A percentile compares a stretch with the other conserved stretches of the same genome.
Conservation (phyloP, 1,140 invertebrate species). For the Listronotus bonariensis region DNA sequence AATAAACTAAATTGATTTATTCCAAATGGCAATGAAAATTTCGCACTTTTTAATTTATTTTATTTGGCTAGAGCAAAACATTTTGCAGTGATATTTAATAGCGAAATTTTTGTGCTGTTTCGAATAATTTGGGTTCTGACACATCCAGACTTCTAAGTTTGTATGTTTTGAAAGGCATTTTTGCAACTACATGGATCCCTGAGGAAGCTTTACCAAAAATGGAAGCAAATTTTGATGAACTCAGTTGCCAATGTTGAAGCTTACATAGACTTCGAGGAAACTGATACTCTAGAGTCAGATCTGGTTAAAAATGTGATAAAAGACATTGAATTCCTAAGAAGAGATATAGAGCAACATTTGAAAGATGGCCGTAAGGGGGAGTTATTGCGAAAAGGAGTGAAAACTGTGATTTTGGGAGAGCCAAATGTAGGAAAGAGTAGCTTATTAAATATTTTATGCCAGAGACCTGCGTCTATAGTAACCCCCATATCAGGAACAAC, state of each 20-base stretch:
- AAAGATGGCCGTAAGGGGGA: slow-evolving; percentile 77
- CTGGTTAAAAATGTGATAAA: slow-evolving; percentile 62
- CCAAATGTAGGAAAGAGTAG: slow-evolving; percentile 95
- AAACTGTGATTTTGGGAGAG: slow-evolving; percentile 74
- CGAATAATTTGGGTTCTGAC: too few species aligned
- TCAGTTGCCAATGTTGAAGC: slow-evolving; percentile 79
- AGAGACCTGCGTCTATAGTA: slow-evolving; percentile 82
- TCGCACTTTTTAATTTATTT: too few species aligned
- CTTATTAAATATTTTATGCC: slow-evolving; percentile 82
- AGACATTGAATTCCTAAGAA: slow-evolving; percentile 57
- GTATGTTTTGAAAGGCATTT: slow-evolving; percentile 62
- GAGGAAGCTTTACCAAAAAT: slow-evolving; percentile 69
- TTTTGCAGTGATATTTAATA: too few species aligned
- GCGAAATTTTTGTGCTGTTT: too few species aligned
- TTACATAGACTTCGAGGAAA: slow-evolving; percentile 88
- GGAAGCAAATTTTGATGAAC: slow-evolving; percentile 67
- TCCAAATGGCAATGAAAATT: too few species aligned
- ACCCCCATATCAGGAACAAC: slow-evolving; percentile 87
- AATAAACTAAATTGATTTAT: too few species aligned
- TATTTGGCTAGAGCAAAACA: too few species aligned
- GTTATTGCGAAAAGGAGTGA: slow-evolving; percentile 74
- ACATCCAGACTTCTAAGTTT: too few species aligned
- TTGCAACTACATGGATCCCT: slow-evolving; percentile 76
- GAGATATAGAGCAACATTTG: slow-evolving; percentile 66
- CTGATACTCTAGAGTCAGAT: slow-evolving; percentile 78